Conservation (phyloP, 1,140 invertebrate genomes). For the Riptortus pedestris region DNA sequence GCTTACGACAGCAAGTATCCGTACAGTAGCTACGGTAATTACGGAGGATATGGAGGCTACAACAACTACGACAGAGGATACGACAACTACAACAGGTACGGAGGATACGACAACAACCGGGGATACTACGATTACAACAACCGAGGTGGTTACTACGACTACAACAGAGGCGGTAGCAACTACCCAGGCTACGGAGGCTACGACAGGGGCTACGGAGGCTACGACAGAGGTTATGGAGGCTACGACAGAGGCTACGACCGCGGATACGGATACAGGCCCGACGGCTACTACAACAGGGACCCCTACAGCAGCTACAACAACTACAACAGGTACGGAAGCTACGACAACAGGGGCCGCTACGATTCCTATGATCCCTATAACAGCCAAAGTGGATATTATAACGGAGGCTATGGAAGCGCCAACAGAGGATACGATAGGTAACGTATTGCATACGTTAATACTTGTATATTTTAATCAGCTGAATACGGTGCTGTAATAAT, state of each 20-base stretch:
- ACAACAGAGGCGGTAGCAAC: background rate
- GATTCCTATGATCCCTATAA: conserved; percentile 5
- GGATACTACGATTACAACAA: background rate
- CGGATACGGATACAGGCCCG: background rate
- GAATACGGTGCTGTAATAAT: too few relatives aligned
- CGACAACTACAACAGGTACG: background rate
- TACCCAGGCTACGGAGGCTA: background rate
- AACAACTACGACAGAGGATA: background rate
- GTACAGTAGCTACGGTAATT: background rate
- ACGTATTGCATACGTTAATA: too few relatives aligned
- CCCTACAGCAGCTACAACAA: too few relatives aligned
- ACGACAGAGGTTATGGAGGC: conserved; percentile 1
- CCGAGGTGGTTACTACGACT: background rate
- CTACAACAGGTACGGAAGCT: conserved; percentile 5
- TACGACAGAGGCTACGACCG: background rate
- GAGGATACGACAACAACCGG: background rate
- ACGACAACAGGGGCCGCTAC: background rate
- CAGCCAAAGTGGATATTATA: background rate
- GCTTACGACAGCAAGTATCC: conserved; percentile 7
- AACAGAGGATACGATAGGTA: background rate
- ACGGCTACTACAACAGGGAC: conserved; percentile 5
- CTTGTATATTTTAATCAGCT: too few relatives aligned
- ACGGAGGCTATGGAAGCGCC: background rate
- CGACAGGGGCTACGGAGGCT: background rate
- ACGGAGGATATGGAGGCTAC: background rate